Base-by-base conservation (phyloP, 2,113 vertebrate species). In the Sus scrofa region DNA sequence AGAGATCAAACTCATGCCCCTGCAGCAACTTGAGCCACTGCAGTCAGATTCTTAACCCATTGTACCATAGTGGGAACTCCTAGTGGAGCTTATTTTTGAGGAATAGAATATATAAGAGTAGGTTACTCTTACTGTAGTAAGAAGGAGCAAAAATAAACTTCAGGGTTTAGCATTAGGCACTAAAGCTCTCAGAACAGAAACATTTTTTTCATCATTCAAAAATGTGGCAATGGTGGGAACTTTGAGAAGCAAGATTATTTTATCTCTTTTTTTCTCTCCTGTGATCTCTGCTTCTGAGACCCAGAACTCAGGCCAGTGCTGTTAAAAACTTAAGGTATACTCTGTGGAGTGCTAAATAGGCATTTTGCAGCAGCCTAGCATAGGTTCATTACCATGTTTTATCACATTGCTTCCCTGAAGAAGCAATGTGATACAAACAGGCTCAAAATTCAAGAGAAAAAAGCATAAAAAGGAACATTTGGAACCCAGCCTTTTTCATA, bases 241-340 rank as follows among this genome's bases (percentile, higher is more conserved):
- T 54, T 19, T 44, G 58, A 56, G 18, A 6, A 77, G 13, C 10
- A 56, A 94, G 30, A 13, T 6, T 54, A 19, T 52, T 50, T 52
- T 44, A 24, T 73, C 9, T 32, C 32, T 84, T 89, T 78, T 62
- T 75, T 65, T 70, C 12, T 92, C 14, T 44, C 6, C 26, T 86
- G 1, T 73, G 54, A 30, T 83, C 16, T 6, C 56, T 70, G 20
- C 27, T 84, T 67, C 7, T 7, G 86, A 79, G 52, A 83, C 30
- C 50, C 68, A 91, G 39, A 97, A 87, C 10, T 94, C 65, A 88
- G 44, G 20, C 15, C 34, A 85, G 20, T 27, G 34, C 56, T 95
- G 65, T 56, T 26, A 26, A 92, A 81, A 79, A 79, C 27, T 79
- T 79, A 26, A 65, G 30, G 19, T 70, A n/a, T 11, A n/a, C 1